Base-by-base conservation (phyloP, 1,140 invertebrate species). In the Caerostris darwini region DNA sequence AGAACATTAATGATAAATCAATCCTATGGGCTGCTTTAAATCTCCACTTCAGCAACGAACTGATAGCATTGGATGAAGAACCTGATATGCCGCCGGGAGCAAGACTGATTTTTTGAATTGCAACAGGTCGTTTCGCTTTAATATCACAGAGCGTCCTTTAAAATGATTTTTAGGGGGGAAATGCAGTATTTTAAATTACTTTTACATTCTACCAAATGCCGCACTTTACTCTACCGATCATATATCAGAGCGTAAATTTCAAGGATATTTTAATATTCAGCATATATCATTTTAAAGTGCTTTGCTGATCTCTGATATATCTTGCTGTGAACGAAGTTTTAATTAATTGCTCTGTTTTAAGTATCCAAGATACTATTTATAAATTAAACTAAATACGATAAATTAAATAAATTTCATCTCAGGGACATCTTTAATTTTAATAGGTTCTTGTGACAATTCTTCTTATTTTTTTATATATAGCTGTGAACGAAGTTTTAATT, bases 1-100 rank as follows among this genome's bases (percentile, higher is more conserved):
- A 57, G 17, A 53, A 83, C 81, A 83, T 83, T 83, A 83, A 83
- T 83, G 81, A 83, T 83, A 83, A 83, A 83, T 83, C 81, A 83
- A 83, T 83, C 12, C 3, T n/a, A 19, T 10, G 81, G 57, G 56
- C 81, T 83, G 56, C 81, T 83, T 83, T 54, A 57, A 8, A 83
- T 57, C 56, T 54, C 56, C 53, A 56, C 81, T 57, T 56, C 81
- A 83, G 54, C 56, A 34, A 34, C n/a, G 14, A 57, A 83, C 81
- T 83, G 53, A 83, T 83, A n/a, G 81, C 54, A 56, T 83, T 14
- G 7, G 17, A 12, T 19, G 12, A 57, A 54, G 53, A 83, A 56
- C 53, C 17, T 83, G 53, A 57, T 53, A 56, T 54, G 53, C 53
- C 17, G 14, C 56, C 17, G 4, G 53, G 6, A 83, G 17, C 17